Evolutionary conservation across 2,113 vertebrate genomes (phyloP).

Genomic region (Protobothrops mucrosquamatus): DNA sequence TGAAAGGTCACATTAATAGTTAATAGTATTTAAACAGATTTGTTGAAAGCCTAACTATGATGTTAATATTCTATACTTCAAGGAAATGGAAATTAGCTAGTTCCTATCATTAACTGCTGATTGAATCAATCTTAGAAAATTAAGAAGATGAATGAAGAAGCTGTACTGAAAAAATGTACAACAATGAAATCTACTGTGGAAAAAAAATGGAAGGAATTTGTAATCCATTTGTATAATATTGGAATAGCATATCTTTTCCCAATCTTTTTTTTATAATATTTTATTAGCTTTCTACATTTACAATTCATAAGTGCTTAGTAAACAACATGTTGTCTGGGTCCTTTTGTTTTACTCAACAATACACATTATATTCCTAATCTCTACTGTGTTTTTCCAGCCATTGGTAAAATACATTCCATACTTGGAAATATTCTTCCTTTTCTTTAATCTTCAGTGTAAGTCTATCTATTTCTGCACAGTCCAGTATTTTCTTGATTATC

Average conservation of each 20-base stretch:
- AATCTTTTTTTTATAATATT: too few species aligned
- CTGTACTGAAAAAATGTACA: not conserved
- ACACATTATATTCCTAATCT: too few species aligned
- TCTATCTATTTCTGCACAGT: too few species aligned
- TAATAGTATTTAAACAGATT: not conserved
- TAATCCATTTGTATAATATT: not conserved
- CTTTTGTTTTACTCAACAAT: too few species aligned
- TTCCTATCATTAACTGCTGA: not conserved
- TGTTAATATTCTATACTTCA: not conserved
- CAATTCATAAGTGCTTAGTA: too few species aligned
- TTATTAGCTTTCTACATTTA: too few species aligned
- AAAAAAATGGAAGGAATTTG: not conserved
- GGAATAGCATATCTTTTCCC: not conserved
- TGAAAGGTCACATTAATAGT: constrained; percentile 21
- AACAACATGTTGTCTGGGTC: too few species aligned
- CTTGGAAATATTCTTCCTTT: too few species aligned
- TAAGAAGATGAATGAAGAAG: constrained; percentile 9
- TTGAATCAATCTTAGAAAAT: not conserved
- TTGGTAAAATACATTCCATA: too few species aligned
- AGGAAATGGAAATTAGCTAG: constrained; percentile 13
- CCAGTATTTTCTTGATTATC: too few species aligned
- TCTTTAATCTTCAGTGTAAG: too few species aligned
- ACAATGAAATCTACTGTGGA: not conserved
- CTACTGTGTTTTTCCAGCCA: too few species aligned
- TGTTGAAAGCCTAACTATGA: not conserved